These are phyloP conservation scores for Tenebrosternarchus preto DNA, from an alignment of 2,113 vertebrate species.

Conservation along the genomic window DNA sequence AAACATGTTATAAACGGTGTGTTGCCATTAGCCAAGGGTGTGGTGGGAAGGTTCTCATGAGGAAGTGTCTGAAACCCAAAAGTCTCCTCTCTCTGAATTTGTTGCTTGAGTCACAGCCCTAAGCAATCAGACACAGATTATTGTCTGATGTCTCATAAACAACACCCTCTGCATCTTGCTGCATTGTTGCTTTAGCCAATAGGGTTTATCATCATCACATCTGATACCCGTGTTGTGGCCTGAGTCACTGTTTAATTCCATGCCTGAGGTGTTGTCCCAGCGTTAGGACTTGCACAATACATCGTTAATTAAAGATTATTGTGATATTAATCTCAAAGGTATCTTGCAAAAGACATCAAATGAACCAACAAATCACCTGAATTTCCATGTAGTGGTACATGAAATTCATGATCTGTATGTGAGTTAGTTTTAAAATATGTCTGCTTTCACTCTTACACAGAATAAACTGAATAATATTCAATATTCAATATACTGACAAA, in stretches of 20 bases:
- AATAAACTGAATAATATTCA: conserved; percentile 19
- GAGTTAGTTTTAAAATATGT: conserved; percentile 1
- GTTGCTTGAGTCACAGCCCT: background rate
- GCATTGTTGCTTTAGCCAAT: background rate
- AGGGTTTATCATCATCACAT: conserved; percentile 9
- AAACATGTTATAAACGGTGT: background rate
- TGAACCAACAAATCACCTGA: background rate
- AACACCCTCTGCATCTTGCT: background rate
- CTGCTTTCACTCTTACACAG: conserved; percentile 11
- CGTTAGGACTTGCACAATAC: conserved; percentile 15
- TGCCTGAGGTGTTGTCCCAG: conserved; percentile 17
- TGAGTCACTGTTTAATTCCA: conserved; percentile 21
- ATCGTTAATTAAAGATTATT: conserved; percentile 19
- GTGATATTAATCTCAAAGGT: background rate
- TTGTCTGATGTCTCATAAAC: background rate
- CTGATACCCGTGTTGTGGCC: background rate
- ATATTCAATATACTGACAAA: no score
- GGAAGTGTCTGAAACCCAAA: background rate
- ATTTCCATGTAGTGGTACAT: background rate
- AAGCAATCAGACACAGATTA: background rate
- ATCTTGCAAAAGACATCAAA: background rate
- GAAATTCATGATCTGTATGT: background rate
- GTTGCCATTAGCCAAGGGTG: background rate
- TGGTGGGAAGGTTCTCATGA: background rate
- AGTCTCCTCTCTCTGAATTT: background rate